A percentile compares a stretch with the other conserved stretches of the same genome.
phyloP scores from a whole-genome alignment of 2,888 invertebrate species.

The Andrena hattorfiana region DNA sequence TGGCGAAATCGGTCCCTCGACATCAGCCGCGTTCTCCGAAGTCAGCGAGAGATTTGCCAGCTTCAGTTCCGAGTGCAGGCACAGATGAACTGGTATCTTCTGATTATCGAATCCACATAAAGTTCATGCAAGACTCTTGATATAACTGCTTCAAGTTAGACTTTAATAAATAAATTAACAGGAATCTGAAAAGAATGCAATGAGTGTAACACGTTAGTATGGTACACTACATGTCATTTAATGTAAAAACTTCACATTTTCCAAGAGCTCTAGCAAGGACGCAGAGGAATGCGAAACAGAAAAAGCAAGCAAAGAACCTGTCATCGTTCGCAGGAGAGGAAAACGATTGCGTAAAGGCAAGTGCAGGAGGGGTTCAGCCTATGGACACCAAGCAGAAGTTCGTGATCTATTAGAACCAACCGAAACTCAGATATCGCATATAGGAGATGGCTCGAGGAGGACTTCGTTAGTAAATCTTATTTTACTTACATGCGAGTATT shows the following conservation, averaged over 20 bases:
- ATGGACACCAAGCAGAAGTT: slow-evolving; percentile 84
- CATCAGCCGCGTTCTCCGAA: slow-evolving; percentile 29
- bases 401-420: slow-evolving; percentile 87
- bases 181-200: not conserved
- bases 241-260: not conserved
- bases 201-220: not conserved
- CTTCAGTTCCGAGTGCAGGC: slow-evolving; percentile 35
- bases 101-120: not conserved
- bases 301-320: slow-evolving; percentile 42
- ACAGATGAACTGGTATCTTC: slow-evolving; percentile 47
- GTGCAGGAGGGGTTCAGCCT: slow-evolving; percentile 79
- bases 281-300: slow-evolving; percentile 28
- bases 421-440: slow-evolving; percentile 88
- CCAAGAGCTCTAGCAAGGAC: slow-evolving; percentile 40
- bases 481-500: not conserved
- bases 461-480: slow-evolving; percentile 73
- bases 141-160: not conserved
- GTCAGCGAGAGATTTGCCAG: slow-evolving; percentile 1
- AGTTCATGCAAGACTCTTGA: not conserved
- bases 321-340: slow-evolving; percentile 74
- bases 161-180: not conserved
- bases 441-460: slow-evolving; percentile 84
- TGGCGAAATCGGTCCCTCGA: slow-evolving; percentile 65
- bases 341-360: slow-evolving; percentile 81
- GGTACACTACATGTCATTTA: not conserved